Base-by-base conservation (phyloP, 2,797 vertebrate species). In the Astyanax mexicanus region DNA sequence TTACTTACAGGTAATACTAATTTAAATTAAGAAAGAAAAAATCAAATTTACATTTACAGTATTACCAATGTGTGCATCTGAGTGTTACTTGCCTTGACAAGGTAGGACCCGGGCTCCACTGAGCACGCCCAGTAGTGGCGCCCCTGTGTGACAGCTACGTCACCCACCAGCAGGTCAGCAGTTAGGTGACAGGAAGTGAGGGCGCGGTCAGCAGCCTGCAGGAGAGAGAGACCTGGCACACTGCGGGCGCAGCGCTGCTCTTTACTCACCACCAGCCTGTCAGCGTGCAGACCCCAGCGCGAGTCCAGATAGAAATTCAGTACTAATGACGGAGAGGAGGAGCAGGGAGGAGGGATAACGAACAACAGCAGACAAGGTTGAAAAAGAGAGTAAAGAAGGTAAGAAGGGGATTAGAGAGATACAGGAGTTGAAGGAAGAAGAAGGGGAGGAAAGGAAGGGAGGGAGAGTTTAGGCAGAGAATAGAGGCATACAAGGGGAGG, bases 91-190 rank as follows among this genome's bases (percentile, higher is more conserved):
- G 75, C 93, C 91, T 98, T 98, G 35, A 98, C 97, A 74, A 99
- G 91, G 86, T 98, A 98, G 47, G 97, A 98, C 9, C 95, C 96
- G 13, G 97, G 98, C 80, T 98, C 96, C 74, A 99, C 96, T 0
- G 95, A 96, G 82, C 97, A 98, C 61, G 96, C 97, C 98, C 98
- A 99, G 89, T 98, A 99, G 89, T 96, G 97, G 32, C 95, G 92
- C 27, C 98, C 98, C 86, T 98, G 96, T 0, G 97, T 98, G 80
- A 98, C 92, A 23, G 97, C 96, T 83, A 98, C 95, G 0, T 98
- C 96, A 0, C 97, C 98, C 6, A 98, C 94, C 75, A 98, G 93
- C 80, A 99, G 93, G 80, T 98, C 97, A 0, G 96, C 93, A 13
- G 96, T 96, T 83, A 98, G 92, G 87, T 97, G 96, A 88, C 97